Evolutionary conservation across 2,797 vertebrate species (phyloP).

Genomic region (Pachyuromys duprasi): DNA sequence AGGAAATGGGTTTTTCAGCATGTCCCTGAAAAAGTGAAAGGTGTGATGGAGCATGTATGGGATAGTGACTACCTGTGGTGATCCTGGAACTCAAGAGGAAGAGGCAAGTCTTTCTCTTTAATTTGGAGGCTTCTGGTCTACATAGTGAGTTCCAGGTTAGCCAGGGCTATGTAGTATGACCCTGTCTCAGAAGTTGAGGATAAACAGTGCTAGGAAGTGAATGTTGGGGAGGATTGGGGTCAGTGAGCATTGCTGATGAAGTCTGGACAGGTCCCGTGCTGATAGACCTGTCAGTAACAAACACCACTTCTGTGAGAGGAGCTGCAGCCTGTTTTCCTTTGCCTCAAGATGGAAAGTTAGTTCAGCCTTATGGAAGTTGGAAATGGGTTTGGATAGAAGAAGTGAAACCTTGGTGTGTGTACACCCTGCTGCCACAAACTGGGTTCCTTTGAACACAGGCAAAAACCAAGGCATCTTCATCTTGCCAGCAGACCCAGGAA

Average conservation of each 20-base stretch:
- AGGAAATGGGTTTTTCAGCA: neutral
- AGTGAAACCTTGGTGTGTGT: too few relatives aligned
- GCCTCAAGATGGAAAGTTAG: neutral
- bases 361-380: neutral
- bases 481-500: neutral
- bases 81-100: neutral
- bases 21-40: neutral
- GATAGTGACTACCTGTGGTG: neutral
- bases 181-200: too few relatives aligned
- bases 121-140: neutral
- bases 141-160: neutral
- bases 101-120: neutral
- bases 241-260: neutral
- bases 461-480: neutral
- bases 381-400: slow-evolving; percentile 2
- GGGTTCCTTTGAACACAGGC: neutral
- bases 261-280: neutral
- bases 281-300: neutral
- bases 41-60: neutral
- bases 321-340: slow-evolving; percentile 18
- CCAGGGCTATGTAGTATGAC: neutral
- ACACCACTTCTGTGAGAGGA: neutral
- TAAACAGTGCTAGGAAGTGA: neutral
- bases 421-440: neutral
- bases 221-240: neutral